Percentiles rank a stretch among this genome's conserved stretches.
Conservation (phyloP, 2,797 vertebrate species). For the Poecilia gillii region DNA sequence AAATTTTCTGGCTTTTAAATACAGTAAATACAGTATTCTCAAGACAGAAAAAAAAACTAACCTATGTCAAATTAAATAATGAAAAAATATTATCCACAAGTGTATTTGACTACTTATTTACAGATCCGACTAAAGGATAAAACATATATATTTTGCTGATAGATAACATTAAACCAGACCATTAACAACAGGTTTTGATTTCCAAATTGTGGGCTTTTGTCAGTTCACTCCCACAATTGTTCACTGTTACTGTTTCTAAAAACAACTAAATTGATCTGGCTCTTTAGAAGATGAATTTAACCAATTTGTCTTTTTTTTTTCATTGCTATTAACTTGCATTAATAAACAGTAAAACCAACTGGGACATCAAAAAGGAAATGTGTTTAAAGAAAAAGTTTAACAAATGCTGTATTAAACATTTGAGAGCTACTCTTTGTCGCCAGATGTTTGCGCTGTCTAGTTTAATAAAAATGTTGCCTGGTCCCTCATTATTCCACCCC, state of each 20-base stretch:
- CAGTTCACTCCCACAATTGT: background rate
- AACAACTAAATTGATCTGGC: background rate
- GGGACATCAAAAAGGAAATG: background rate
- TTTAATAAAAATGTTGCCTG: slow-evolving; percentile 8
- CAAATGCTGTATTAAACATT: slow-evolving; percentile 7
- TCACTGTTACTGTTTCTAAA: background rate
- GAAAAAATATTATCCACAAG: slow-evolving; percentile 14
- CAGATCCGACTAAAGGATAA: background rate
- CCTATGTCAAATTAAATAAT: slow-evolving; percentile 37
- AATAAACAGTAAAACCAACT: slow-evolving; percentile 5
- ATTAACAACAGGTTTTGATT: background rate
- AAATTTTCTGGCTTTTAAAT: slow-evolving; percentile 20
- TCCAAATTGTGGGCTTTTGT: background rate
- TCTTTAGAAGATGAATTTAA: background rate
- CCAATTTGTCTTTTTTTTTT: background rate
- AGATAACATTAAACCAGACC: background rate
- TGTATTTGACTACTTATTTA: background rate
- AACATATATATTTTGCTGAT: background rate
- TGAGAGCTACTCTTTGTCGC: background rate
- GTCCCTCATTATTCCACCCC: slow-evolving; percentile 19
- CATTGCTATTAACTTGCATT: slow-evolving; percentile 11
- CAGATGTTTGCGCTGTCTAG: slow-evolving; percentile 12
- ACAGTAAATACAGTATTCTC: slow-evolving; percentile 38
- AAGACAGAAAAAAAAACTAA: slow-evolving; percentile 23
- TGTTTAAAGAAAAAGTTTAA: background rate